These are phyloP conservation scores for Schizopygopsis pylzovi DNA, from an alignment of 2,797 vertebrate species.

Conservation along the genomic window DNA sequence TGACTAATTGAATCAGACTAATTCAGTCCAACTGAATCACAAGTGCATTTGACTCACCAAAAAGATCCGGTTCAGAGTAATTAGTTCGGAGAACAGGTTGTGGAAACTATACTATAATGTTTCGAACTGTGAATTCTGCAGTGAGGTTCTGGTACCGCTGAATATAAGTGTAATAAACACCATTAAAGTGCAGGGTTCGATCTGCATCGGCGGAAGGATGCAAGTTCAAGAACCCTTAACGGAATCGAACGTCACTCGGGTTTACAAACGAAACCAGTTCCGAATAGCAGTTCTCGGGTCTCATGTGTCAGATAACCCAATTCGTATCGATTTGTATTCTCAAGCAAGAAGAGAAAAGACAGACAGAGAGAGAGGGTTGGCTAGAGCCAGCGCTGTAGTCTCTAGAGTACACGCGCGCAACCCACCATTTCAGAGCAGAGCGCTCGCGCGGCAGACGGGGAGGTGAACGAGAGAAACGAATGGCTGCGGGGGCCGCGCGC, in stretches of 20 bases:
- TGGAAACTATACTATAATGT: not conserved
- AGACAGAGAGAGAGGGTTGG: slow-evolving; percentile 26
- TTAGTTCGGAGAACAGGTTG: not conserved
- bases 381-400: slow-evolving; percentile 34
- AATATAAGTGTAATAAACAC: not conserved
- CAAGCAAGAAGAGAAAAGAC: not conserved
- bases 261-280: not conserved
- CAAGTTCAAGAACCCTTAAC: not conserved
- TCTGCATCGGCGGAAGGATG: not conserved
- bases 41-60: not conserved
- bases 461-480: slow-evolving; percentile 15
- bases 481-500: slow-evolving; percentile 37
- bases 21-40: not conserved
- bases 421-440: slow-evolving; percentile 54
- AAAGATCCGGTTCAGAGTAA: not conserved
- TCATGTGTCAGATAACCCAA: slow-evolving; percentile 2
- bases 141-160: no score
- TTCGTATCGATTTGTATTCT: slow-evolving; percentile 26
- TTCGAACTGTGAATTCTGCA: no score
- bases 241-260: no score
- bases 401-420: slow-evolving; percentile 34
- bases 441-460: slow-evolving; percentile 13
- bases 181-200: not conserved
- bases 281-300: not conserved
- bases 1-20: not conserved